Evolutionary conservation across 2,113 vertebrate species (phyloP).

Genomic region (Bos javanicus): DNA sequence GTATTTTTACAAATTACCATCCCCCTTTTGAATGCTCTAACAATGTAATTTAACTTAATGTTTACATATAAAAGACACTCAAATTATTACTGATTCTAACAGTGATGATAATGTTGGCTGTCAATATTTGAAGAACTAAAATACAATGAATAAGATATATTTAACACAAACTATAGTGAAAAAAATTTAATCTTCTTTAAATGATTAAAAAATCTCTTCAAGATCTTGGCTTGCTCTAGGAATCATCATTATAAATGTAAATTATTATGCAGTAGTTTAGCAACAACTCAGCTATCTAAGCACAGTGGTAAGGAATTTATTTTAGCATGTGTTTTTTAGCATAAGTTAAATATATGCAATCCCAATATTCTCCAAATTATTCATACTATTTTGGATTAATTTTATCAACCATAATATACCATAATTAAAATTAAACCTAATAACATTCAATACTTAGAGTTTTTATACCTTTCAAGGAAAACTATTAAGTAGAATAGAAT

Average conservation of each 20-base stretch:
- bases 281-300: not conserved
- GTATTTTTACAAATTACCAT: not conserved
- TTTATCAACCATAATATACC: not conserved
- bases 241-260: not conserved
- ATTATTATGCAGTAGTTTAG: not conserved
- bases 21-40: not conserved
- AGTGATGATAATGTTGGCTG: not conserved
- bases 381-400: not conserved
- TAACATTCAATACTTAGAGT: not conserved
- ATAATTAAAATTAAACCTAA: slow-evolving; percentile 32
- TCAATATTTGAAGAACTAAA: not conserved
- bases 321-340: not conserved
- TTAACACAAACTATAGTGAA: not conserved
- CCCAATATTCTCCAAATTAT: not conserved
- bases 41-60: not conserved
- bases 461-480: not conserved
- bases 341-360: not conserved
- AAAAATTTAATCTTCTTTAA: not conserved
- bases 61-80: not conserved
- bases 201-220: not conserved
- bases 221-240: not conserved
- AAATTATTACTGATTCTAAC: not conserved
- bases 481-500: not conserved
- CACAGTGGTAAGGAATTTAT: not conserved
- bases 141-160: not conserved